Percentiles rank a stretch among this genome's conserved stretches.
phyloP scores from a whole-genome alignment of 23 tunicate species.

The Ciona savignyi region DNA sequence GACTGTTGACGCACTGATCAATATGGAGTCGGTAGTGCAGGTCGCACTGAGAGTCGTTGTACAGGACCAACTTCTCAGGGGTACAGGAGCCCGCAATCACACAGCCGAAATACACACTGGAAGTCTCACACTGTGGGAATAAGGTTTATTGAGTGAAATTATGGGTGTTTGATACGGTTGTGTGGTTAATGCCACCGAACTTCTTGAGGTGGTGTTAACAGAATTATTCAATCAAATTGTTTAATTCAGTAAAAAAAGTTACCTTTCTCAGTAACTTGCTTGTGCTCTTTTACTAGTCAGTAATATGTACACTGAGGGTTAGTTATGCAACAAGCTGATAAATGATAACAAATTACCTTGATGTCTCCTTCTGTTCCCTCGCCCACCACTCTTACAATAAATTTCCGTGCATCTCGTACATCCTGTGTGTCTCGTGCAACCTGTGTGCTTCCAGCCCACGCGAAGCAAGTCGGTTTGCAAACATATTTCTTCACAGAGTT shows the following conservation, averaged over 20 bases:
- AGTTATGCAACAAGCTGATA: neutral
- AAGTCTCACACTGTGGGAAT: constrained; percentile 42
- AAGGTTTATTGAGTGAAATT: no score
- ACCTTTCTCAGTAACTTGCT: neutral
- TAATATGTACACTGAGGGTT: no score
- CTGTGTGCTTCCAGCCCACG: constrained; percentile 20
- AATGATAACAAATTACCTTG: constrained; percentile 20
- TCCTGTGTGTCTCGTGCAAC: neutral
- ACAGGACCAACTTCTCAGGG: constrained; percentile 26
- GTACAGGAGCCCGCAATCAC: constrained; percentile 42
- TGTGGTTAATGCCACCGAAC: no score
- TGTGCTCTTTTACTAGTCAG: no score
- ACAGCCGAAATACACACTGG: constrained; percentile 46
- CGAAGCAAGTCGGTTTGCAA: constrained; percentile 40
- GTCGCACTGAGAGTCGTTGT: constrained; percentile 70
- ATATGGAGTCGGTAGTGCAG: constrained; percentile 37
- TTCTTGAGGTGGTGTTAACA: no score
- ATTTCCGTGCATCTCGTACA: constrained; percentile 14
- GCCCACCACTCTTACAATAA: constrained; percentile 36
- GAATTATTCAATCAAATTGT: no score
- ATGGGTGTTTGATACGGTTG: no score
- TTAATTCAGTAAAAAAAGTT: neutral
- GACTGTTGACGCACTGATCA: constrained; percentile 64
- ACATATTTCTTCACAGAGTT: constrained; percentile 27
- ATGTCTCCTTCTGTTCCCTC: constrained; percentile 73